phyloP scores from a whole-genome alignment of 2,888 invertebrate genomes.

The Perizoma affinitatum region DNA sequence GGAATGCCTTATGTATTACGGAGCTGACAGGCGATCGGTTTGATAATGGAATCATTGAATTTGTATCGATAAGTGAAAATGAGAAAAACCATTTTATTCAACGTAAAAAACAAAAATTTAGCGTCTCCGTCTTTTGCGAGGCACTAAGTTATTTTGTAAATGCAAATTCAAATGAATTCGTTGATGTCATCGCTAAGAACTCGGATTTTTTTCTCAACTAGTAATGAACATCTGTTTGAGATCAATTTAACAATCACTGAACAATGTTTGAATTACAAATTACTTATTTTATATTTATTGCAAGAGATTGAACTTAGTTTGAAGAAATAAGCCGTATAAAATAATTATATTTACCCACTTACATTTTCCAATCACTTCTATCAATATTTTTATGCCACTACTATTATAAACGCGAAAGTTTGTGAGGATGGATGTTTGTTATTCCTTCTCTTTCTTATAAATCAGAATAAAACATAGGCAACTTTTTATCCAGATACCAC shows the following conservation, averaged over 20 bases:
- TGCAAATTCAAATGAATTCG: constrained; percentile 5
- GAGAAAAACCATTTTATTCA: too few species aligned
- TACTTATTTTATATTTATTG: constrained; percentile 7
- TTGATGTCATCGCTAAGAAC: constrained; percentile 18
- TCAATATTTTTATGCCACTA: too few species aligned
- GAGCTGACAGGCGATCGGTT: background rate
- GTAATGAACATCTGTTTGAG: constrained; percentile 4
- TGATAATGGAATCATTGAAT: background rate
- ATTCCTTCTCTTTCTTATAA: too few species aligned
- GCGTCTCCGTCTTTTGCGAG: constrained; percentile 8
- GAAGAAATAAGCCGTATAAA: background rate
- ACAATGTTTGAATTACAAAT: constrained; percentile 12
- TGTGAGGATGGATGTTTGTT: too few species aligned
- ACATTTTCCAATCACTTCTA: too few species aligned
- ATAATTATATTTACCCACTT: too few species aligned
- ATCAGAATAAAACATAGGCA: too few species aligned
- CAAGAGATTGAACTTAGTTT: background rate
- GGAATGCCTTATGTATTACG: constrained; percentile 4
- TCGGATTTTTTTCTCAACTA: constrained; percentile 10
- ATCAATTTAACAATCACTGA: constrained; percentile 13
- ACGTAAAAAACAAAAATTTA: background rate
- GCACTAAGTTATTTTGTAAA: constrained; percentile 4
- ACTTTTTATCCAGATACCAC: too few species aligned
- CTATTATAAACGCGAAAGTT: too few species aligned
- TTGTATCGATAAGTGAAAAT: background rate